A percentile compares a stretch with the other conserved stretches of the same genome.
phyloP scores from a whole-genome alignment of 2,113 vertebrate genomes.

The Triplophysa siluroides region DNA sequence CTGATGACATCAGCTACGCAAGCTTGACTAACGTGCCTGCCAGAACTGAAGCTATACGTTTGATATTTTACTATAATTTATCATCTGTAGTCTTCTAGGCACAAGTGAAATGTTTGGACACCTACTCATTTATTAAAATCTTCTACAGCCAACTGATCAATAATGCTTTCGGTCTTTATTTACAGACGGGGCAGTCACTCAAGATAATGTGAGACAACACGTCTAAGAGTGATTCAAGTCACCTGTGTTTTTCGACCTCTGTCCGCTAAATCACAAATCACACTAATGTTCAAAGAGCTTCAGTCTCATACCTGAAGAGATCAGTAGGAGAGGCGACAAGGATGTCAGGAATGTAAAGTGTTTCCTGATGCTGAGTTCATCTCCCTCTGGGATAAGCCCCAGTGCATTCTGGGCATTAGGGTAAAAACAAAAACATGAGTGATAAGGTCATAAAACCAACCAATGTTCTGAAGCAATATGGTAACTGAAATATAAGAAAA shows the following conservation, averaged over 20 bases:
- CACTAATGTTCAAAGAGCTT: conserved; percentile 26
- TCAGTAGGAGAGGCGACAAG: conserved; percentile 17
- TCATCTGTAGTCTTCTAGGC: no score
- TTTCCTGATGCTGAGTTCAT: conserved; percentile 57
- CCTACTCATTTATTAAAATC: no score
- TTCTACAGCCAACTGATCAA: no score
- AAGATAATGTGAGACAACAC: neutral
- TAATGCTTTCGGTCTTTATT: neutral
- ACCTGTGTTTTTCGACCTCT: conserved; percentile 39
- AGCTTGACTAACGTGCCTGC: no score
- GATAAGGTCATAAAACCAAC: no score
- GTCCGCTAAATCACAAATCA: conserved; percentile 20
- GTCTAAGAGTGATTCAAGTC: neutral
- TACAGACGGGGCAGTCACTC: neutral
- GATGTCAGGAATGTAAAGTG: conserved; percentile 49
- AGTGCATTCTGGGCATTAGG: conserved; percentile 13
- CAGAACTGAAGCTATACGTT: no score
- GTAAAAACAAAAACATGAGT: no score
- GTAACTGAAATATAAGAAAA: no score
- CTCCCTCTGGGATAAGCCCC: conserved; percentile 24
- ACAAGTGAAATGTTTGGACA: no score
- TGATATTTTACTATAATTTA: no score
- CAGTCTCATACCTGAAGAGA: conserved; percentile 42
- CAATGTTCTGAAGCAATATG: no score
- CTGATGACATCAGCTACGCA: no score